A percentile compares a stretch with the other conserved stretches of the same genome.
These are phyloP conservation scores for Triplophysa bombifrons DNA, from an alignment of 2,797 vertebrate species.

Conservation along the genomic window DNA sequence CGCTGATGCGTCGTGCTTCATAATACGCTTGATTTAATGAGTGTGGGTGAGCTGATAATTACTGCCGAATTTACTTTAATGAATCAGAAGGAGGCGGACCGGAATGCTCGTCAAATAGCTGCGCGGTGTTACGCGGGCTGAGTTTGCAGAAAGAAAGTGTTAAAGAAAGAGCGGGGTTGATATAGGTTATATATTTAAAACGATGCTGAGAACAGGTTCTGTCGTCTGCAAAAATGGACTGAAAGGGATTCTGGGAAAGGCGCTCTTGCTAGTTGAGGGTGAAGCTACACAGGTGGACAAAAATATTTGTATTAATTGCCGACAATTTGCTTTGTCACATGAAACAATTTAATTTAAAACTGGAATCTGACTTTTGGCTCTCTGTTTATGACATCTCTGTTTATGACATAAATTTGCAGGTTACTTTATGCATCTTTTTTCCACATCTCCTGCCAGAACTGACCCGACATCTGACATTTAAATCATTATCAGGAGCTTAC, in stretches of 20 bases:
- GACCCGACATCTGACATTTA: too few relatives aligned
- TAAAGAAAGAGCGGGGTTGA: background rate
- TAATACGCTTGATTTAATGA: conserved; percentile 54
- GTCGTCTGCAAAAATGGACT: background rate
- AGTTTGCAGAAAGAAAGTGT: background rate
- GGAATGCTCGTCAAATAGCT: conserved; percentile 37
- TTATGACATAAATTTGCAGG: background rate
- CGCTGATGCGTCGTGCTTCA: conserved; percentile 11
- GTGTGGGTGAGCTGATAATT: conserved; percentile 48
- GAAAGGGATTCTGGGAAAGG: background rate
- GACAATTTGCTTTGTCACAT: background rate
- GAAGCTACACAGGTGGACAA: background rate
- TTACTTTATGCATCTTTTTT: too few relatives aligned
- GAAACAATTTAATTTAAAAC: background rate
- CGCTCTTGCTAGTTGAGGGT: background rate
- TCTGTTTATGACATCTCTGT: background rate
- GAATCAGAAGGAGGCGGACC: conserved; percentile 45
- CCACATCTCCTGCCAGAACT: too few relatives aligned
- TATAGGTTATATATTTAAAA: conserved; percentile 2
- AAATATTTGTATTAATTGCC: background rate
- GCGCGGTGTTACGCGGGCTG: background rate
- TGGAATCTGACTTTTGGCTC: too few relatives aligned
- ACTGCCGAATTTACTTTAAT: conserved; percentile 50
- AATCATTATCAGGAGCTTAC: too few relatives aligned
- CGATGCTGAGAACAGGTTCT: background rate